A percentile compares a stretch with the other conserved stretches of the same genome.
Evolutionary conservation across 2,113 vertebrate species (phyloP).

Genomic region (crab-eating macaque (Macaca fascicularis)): DNA sequence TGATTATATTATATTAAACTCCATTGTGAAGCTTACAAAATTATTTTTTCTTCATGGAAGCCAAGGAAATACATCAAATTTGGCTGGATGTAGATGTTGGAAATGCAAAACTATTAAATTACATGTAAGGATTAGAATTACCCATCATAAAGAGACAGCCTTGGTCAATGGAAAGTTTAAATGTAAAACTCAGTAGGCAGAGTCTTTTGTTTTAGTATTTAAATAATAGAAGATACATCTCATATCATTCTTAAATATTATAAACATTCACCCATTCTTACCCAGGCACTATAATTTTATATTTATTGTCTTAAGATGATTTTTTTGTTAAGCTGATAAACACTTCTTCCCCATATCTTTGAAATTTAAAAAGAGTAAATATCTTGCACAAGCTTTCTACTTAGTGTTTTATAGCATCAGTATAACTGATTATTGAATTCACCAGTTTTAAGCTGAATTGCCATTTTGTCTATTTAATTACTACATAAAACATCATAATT

Average conservation of each 20-base stretch:
- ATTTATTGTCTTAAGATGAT: neutral
- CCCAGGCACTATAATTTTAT: neutral
- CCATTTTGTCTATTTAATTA: constrained; percentile 31
- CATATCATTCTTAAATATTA: neutral
- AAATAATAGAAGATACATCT: neutral
- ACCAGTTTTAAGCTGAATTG: neutral
- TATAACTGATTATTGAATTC: constrained; percentile 29
- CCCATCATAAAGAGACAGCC: neutral
- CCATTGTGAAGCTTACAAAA: neutral
- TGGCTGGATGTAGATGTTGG: neutral
- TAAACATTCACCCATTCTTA: neutral
- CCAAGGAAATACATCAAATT: neutral
- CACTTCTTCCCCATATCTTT: neutral
- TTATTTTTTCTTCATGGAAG: neutral
- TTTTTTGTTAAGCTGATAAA: neutral
- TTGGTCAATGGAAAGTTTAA: neutral
- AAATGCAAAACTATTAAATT: neutral
- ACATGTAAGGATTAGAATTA: neutral
- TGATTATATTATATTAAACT: neutral
- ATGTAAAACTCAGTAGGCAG: neutral
- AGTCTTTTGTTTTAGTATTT: neutral
- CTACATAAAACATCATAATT: neutral
- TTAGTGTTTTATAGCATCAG: neutral
- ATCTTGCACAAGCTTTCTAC: neutral
- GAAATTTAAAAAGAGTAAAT: neutral